Evolutionary conservation across 2,888 invertebrate genomes (phyloP), one percentile per base, ranked within the genome.

Genomic region (Drosophila barbarae): DNA sequence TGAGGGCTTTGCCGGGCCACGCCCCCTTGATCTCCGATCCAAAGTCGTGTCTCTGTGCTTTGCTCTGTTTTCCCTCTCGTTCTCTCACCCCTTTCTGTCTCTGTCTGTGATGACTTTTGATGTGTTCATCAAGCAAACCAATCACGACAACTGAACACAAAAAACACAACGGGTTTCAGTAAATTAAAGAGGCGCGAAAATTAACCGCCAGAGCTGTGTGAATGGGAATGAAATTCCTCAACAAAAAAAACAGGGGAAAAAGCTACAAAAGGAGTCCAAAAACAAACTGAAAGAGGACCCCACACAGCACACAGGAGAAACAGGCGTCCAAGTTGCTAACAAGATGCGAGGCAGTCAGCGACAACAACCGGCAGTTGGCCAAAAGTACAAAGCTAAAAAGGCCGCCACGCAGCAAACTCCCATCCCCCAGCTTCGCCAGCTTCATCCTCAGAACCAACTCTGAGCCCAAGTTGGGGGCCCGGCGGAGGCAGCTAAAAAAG

Each of bases 181-280:
- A 76, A 78, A 81, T 84, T 79, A 83, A 78, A 72, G 76, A 84
- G 84, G 79, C 79, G 84, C 84, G 84, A 79, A 79, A 72, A 84
- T 82, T 73, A 72, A 74, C 84, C 71, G 64, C 69, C 46, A 83
- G 13, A 21, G 83, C 77, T 77, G 69, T 73, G 82, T 72, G 69
- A 77, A 73, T 55, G 54, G 46, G 51, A 63, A 44, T 63, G 23
- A 32, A 49, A 61, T 49, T 49, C 41, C 41, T 12, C 2, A 8
- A 39, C 42, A 54, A 23, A 44, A 60, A 60, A 59, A 23, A 21
- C 5, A 6, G 6, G 13, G 7, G 3, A 23, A 42, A 18, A 21
- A 21, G 23, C 23, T 7, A 13, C 26, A 23, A 38, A 32, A 26
- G n/a, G 13, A 39, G 28, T 26, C 15, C 12, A 34, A 18, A 50